Conservation (phyloP, 2,888 invertebrate genomes). For the Ferrisia virgata region DNA sequence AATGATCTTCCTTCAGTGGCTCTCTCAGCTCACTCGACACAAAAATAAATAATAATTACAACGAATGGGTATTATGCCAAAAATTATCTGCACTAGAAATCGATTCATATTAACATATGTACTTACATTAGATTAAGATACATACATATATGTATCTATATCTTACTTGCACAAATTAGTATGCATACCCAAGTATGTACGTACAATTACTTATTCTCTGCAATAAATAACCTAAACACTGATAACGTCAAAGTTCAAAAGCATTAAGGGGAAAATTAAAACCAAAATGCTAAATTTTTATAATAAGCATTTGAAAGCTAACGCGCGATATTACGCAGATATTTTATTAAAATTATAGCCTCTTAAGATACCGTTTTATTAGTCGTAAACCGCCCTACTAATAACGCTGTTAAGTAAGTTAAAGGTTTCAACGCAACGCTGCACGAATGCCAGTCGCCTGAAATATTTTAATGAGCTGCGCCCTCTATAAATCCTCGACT, state of each 20-base stretch:
- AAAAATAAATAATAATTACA: no score
- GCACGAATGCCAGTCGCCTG: background rate
- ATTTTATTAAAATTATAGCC: conserved; percentile 44
- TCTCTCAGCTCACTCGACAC: no score
- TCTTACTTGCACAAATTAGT: no score
- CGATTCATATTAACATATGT: no score
- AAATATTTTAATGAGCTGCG: background rate
- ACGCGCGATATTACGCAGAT: conserved; percentile 40
- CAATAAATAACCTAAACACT: conserved; percentile 10
- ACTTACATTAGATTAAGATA: no score
- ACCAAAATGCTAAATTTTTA: conserved; percentile 35
- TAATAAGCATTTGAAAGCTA: conserved; percentile 39
- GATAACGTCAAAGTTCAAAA: conserved; percentile 24
- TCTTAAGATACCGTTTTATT: conserved; percentile 45
- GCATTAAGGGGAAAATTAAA: conserved; percentile 34
- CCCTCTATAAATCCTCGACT: background rate
- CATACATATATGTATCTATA: no score
- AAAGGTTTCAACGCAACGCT: conserved; percentile 33
- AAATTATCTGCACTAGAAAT: no score
- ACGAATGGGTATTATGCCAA: no score
- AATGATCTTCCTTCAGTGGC: no score
- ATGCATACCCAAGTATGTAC: background rate
- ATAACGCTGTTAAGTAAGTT: conserved; percentile 42
- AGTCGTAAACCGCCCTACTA: conserved; percentile 45
- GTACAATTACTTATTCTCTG: background rate